Conservation (phyloP, 2,113 vertebrate species). For the Myrmecobius fasciatus region DNA sequence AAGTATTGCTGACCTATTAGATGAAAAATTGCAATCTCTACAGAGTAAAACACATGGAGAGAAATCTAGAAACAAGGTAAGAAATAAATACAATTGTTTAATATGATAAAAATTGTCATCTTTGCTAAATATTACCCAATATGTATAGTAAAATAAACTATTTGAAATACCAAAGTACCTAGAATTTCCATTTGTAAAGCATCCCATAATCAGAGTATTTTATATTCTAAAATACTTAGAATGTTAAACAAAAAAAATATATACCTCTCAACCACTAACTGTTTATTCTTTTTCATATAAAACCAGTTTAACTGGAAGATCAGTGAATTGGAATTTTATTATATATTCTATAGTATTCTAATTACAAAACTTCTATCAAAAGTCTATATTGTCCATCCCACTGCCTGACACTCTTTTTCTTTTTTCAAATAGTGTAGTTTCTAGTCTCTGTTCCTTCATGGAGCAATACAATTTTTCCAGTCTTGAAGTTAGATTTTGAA, state of each 20-base stretch:
- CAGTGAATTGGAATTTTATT: not conserved
- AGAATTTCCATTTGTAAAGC: not conserved
- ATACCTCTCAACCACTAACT: not conserved
- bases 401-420: not conserved
- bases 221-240: not conserved
- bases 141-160: conserved; percentile 1
- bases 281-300: conserved; percentile 50
- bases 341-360: not conserved
- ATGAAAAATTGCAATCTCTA: conserved; percentile 87
- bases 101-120: conserved; percentile 29
- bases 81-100: conserved; percentile 46
- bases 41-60: conserved; percentile 83
- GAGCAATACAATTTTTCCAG: not conserved
- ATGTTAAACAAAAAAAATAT: not conserved
- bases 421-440: not conserved
- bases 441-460: not conserved
- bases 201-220: not conserved
- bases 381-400: not conserved
- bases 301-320: conserved; percentile 23
- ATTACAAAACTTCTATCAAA: not conserved
- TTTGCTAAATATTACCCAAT: not conserved
- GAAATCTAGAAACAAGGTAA: conserved; percentile 88
- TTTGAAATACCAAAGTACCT: not conserved
- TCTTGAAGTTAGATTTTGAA: not conserved
- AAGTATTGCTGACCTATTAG: conserved; percentile 88